These are phyloP conservation scores for Delichon dasypus DNA, from an alignment of 2,797 vertebrate genomes.

Conservation along the genomic window DNA sequence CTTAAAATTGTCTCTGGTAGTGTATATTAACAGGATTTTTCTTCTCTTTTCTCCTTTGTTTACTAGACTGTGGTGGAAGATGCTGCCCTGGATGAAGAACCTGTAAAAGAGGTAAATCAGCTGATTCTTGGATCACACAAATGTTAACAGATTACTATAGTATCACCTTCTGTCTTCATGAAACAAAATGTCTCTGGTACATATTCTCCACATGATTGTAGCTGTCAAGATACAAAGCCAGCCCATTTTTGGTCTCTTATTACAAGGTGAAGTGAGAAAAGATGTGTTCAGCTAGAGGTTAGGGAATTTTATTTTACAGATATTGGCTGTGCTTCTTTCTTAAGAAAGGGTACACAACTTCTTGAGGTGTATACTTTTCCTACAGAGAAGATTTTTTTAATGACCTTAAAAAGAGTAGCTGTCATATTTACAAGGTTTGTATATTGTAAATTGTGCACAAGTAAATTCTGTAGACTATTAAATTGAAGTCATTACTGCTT, in stretches of 20 bases:
- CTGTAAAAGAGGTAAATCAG: conserved; percentile 62
- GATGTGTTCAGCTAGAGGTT: background rate
- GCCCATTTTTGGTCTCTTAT: background rate
- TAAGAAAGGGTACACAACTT: background rate
- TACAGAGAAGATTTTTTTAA: background rate
- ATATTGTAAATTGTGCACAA: background rate
- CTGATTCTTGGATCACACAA: background rate
- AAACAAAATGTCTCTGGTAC: background rate
- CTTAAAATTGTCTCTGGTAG: background rate
- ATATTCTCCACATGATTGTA: background rate
- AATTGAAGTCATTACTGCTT: background rate
- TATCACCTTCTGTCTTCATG: background rate
- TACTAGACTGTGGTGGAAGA: conserved; percentile 68
- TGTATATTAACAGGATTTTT: background rate
- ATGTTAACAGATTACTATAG: background rate
- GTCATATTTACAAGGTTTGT: background rate
- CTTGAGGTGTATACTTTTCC: background rate
- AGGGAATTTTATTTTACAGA: background rate
- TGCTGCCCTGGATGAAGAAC: conserved; percentile 41
- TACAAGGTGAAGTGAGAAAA: background rate
- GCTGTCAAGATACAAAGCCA: background rate
- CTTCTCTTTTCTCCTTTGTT: background rate
- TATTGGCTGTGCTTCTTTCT: background rate
- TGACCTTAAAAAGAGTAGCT: background rate
- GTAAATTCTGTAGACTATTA: background rate